Base-by-base conservation (phyloP, 2,113 vertebrate genomes). In the Proterorhinus semilunaris region DNA sequence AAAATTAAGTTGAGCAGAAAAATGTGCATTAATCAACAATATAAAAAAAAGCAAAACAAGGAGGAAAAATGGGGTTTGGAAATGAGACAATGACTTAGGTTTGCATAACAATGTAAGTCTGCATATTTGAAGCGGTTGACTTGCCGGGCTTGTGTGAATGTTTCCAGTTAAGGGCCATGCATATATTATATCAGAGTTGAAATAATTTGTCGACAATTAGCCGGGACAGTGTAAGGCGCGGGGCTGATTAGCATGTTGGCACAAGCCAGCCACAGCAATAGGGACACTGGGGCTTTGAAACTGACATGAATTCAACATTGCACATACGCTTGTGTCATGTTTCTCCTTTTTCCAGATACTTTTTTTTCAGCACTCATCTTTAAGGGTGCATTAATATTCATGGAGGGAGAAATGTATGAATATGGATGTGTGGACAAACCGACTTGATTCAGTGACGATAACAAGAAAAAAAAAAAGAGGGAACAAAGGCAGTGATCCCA, bases 181-280 rank as follows among this genome's bases (percentile, higher is more conserved):
- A 90, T 94, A 95, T 91, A 93, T 96, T 96, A 95, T 78, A 93
- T 92, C 91, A 80, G 87, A 91, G 92, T 76, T 80, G 81, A 85
- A 89, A 94, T 87, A 77, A 90, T 91, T 88, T 91, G 87, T 90
- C 73, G 74, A 88, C 90, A 90, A 86, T 90, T 89, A 91, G 83
- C 71, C 71, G 72, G 78, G 85, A 90, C 84, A 88, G 83, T 80
- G 71, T 79, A 54, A 73, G 80, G 85, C 43, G 68, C 83, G 77
- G 72, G 72, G 71, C 86, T 90, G 86, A 90, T 90, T 90, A 90
- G 85, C 90, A 90, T 91, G 88, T 85, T 69, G 81, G 82, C 78
- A 85, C 87, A 86, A 82, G 79, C 61, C 69, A 76, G 79, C 77
- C 84, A 85, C 79, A 86, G 79, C 68, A 88, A 80, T 70, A 78